These are phyloP conservation scores for Heteromyza rotundicornis DNA, from an alignment of 2,888 invertebrate species.

Conservation along the genomic window DNA sequence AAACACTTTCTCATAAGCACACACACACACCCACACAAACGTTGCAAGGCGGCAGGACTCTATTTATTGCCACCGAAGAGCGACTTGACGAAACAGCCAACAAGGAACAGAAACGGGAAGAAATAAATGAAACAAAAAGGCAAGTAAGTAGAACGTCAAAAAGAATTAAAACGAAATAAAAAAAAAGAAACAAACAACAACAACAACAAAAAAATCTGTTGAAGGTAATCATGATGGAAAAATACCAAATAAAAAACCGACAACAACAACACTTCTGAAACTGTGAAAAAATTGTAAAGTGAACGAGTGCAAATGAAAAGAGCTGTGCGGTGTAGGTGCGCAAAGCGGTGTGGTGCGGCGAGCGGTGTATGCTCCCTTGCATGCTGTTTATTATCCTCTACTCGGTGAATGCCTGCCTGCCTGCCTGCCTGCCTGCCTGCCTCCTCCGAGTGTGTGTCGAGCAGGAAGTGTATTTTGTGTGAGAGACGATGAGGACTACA, in stretches of 20 bases:
- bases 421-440: too few relatives aligned
- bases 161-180: background rate
- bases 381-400: background rate
- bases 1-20: background rate
- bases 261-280: background rate
- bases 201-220: too few relatives aligned
- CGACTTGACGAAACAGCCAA: background rate
- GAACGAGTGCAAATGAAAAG: constrained; percentile 2
- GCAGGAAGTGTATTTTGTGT: too few relatives aligned
- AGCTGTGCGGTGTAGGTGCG: background rate
- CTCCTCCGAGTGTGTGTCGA: too few relatives aligned
- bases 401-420: background rate
- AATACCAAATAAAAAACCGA: background rate
- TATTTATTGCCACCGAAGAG: background rate
- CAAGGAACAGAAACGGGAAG: background rate
- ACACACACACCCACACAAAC: background rate
- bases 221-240: constrained; percentile 1
- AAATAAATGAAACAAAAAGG: background rate
- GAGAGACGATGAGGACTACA: background rate
- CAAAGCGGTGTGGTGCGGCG: background rate
- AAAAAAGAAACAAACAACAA: background rate
- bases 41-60: background rate
- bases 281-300: background rate
- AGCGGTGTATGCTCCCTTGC: background rate
- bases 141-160: background rate